Evolutionary conservation across 1,140 invertebrate species (phyloP).

Genomic region (Cotesia vestalis): DNA sequence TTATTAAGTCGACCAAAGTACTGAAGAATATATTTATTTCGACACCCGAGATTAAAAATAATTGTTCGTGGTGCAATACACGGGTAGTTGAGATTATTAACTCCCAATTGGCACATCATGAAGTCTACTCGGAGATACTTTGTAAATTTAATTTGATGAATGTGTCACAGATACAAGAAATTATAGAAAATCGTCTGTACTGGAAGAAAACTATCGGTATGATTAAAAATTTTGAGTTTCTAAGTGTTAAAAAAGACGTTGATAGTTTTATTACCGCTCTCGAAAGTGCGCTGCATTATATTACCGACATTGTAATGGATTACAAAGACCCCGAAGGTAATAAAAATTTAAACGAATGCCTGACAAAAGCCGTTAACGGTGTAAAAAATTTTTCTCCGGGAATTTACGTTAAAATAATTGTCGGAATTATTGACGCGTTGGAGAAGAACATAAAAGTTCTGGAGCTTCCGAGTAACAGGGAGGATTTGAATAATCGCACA

Average conservation of each 20-base stretch:
- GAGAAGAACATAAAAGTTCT: constrained; percentile 50
- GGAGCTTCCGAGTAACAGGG: constrained; percentile 45
- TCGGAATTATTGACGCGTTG: constrained; percentile 47
- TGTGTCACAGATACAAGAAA: constrained; percentile 45
- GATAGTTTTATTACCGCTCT: constrained; percentile 44
- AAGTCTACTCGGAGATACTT: constrained; percentile 49
- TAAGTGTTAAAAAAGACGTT: constrained; percentile 46
- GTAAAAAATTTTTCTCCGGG: constrained; percentile 48
- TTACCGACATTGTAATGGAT: constrained; percentile 54
- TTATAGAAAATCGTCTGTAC: constrained; percentile 49
- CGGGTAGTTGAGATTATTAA: constrained; percentile 55
- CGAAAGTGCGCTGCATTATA: constrained; percentile 48
- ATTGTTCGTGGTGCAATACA: constrained; percentile 53
- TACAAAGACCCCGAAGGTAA: constrained; percentile 49
- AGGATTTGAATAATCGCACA: constrained; percentile 46
- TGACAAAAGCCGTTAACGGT: constrained; percentile 46
- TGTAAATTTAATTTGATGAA: constrained; percentile 50
- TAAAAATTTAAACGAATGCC: constrained; percentile 45
- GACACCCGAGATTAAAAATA: constrained; percentile 19
- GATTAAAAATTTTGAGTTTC: constrained; percentile 51
- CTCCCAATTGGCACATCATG: constrained; percentile 52
- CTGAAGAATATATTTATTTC: constrained; percentile 43
- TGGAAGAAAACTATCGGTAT: constrained; percentile 58
- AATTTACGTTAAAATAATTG: constrained; percentile 46
- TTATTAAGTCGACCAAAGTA: constrained; percentile 45